These are phyloP conservation scores for Ctenicera cuprea DNA, from an alignment of 2,888 invertebrate genomes.

Conservation along the genomic window DNA sequence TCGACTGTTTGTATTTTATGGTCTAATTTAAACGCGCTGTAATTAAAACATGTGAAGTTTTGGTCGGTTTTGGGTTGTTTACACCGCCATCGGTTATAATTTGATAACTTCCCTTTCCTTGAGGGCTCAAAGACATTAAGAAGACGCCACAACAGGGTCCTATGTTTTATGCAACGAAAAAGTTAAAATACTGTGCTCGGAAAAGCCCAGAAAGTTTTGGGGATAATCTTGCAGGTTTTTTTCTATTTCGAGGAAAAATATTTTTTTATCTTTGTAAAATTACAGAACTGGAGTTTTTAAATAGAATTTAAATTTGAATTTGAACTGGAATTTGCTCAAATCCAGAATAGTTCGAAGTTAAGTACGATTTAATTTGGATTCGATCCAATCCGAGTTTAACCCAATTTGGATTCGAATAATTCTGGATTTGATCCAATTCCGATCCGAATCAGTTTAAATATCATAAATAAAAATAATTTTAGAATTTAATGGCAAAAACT, in stretches of 20 bases:
- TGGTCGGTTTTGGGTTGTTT: constrained; percentile 8
- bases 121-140: constrained; percentile 7
- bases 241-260: constrained; percentile 3
- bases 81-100: constrained; percentile 12
- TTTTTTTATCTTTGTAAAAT: background rate
- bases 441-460: too few relatives aligned
- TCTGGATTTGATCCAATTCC: too few relatives aligned
- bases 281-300: background rate
- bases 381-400: too few relatives aligned
- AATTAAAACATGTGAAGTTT: constrained; percentile 17
- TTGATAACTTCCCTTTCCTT: constrained; percentile 14
- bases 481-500: too few relatives aligned
- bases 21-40: background rate
- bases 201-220: constrained; percentile 19
- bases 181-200: constrained; percentile 29
- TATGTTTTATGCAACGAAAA: constrained; percentile 40
- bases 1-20: constrained; percentile 10
- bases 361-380: too few relatives aligned
- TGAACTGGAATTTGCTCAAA: too few relatives aligned
- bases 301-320: too few relatives aligned
- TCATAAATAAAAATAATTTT: too few relatives aligned
- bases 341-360: too few relatives aligned
- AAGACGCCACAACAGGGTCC: background rate
- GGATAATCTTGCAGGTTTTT: background rate
- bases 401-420: too few relatives aligned